These are phyloP conservation scores for Chloroclysta siterata DNA, from an alignment of 2,888 invertebrate species.

Conservation along the genomic window DNA sequence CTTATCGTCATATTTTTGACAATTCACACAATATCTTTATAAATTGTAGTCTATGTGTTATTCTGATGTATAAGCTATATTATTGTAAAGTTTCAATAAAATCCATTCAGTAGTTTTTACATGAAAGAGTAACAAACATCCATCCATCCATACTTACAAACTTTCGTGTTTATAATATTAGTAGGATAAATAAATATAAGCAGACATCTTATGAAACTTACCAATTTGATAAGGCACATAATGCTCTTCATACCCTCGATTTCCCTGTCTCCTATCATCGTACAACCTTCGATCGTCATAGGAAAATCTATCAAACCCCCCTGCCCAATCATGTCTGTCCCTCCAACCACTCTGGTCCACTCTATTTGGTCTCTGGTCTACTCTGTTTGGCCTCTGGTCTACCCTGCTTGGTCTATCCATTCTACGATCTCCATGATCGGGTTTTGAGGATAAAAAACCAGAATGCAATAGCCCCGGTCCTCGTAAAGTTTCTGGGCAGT, in stretches of 20 bases:
- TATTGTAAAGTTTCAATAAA: too few species aligned
- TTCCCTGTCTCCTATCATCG: constrained; percentile 42
- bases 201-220: constrained; percentile 47
- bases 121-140: too few species aligned
- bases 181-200: too few species aligned
- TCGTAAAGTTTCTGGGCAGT: constrained; percentile 78
- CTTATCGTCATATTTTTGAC: too few species aligned
- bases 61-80: too few species aligned
- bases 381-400: constrained; percentile 41
- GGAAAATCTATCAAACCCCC: constrained; percentile 49
- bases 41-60: too few species aligned
- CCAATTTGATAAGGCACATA: constrained; percentile 85
- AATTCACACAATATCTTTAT: too few species aligned
- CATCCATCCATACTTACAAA: too few species aligned
- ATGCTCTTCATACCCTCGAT: constrained; percentile 63
- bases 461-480: constrained; percentile 76
- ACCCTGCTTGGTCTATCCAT: constrained; percentile 42
- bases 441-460: constrained; percentile 73
- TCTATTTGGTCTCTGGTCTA: constrained; percentile 35
- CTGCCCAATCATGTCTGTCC: constrained; percentile 61
- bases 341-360: constrained; percentile 42
- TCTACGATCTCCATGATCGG: constrained; percentile 11
- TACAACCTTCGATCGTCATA: constrained; percentile 50
- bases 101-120: too few species aligned
- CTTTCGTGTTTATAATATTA: too few species aligned